Base-by-base conservation (phyloP, 2,113 vertebrate genomes). In the Syrmaticus mikado region DNA sequence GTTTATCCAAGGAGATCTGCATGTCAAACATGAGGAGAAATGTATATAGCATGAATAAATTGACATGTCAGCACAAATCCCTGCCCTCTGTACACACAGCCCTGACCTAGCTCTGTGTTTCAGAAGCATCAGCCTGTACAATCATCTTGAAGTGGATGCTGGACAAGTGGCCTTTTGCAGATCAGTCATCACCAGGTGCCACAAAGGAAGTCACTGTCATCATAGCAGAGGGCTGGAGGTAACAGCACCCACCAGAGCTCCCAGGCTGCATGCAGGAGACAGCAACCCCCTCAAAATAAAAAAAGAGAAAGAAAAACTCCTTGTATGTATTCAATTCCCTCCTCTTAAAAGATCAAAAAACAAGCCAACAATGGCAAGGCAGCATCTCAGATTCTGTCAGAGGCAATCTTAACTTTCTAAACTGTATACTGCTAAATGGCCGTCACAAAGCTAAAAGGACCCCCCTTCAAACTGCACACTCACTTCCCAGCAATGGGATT, bases 1-100 rank as follows among this genome's bases (percentile, higher is more conserved):
- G 80, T 96, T 96, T 96, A 96, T 94, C 92, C 95, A 86, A 57
- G 87, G 65, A 84, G 48, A 96, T 96, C 95, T 96, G 93, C 93
- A 95, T 92, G 93, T 94, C 92, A 94, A 93, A 96, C 86, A 94
- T 3, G 12, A 94, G 82, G 66, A 94, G 93, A 93, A 91, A 65
- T 52, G 46, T 93, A 93, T 93, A 75, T 20, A 90, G 85, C 65
- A 86, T 86, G 85, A 96, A 95, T 96, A 94, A 96, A 94, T 68
- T 84, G 90, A 90, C 92, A 72, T 78, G 90, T 96, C 92, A 96
- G 95, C 95, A 90, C 92, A 93, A 93, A 96, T 95, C 73, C 85
- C 57, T 86, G 80, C 85, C 65, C 92, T 93, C 95, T 93, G 65
- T 84, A 92, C 83, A 92, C 71, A 93, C 41, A 90, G 65, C 65